Evolutionary conservation across 2,888 invertebrate species (phyloP), one percentile per base, ranked within the genome.

Genomic region (Synanthedon formicaeformis): DNA sequence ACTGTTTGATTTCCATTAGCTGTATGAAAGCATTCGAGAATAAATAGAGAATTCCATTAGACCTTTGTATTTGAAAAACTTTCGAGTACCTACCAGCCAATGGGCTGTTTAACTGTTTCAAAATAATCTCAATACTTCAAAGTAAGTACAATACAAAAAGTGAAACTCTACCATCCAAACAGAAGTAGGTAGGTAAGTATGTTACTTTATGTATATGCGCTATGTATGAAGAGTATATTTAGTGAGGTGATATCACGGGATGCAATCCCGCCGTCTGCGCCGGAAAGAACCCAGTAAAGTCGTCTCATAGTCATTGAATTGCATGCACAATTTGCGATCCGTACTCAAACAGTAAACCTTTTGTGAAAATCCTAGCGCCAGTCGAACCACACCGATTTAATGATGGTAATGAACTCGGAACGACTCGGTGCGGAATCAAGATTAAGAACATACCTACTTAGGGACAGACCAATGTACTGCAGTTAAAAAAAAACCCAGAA

Each of bases 241-340:
- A 34, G 34, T 10, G 34, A 34, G 34, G 34, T 34, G 34, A 14
- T 16, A 49, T 49, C 8, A 49, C 16, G 49, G 23, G 4, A 49
- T 50, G 34, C 59, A 61, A 63, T 63, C 59, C 60, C 56, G 48
- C 55, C 61, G 76, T 72, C 77, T 75, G 65, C 66, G 58, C 64
- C 69, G 74, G 75, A 75, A 67, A 23, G 49, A 62, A 65, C 58
- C 54, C 60, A 57, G 56, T 56, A 52, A 60, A 61, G 63, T 61
- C 63, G 65, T 67, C 34, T 51, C 23, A 16, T 23, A 16, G 18
- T 71, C 77, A 74, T 76, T 76, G 74, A 73, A 67, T 71, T 66
- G 67, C 71, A 71, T 73, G 77, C 74, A 66, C 78, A 74, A 76
- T 77, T 75, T 77, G 63, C 64, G 58, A 70, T 69, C 63, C 63